A percentile compares a stretch with the other conserved stretches of the same genome.
phyloP scores from a whole-genome alignment of 2,888 invertebrate genomes.

The Ariolimax columbianus region DNA sequence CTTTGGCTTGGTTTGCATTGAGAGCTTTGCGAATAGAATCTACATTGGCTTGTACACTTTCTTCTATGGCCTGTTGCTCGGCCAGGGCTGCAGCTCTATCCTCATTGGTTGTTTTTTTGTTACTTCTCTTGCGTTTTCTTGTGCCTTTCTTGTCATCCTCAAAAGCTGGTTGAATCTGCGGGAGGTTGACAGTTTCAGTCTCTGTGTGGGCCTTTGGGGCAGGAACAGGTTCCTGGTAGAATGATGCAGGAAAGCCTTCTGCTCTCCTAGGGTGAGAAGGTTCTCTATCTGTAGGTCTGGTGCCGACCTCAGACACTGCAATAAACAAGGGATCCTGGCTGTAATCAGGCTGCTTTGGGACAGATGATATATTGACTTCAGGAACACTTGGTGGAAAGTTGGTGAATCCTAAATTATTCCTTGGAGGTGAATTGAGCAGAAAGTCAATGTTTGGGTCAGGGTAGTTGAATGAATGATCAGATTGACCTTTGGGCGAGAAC shows the following conservation, averaged over 20 bases:
- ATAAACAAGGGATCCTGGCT: conserved; percentile 39
- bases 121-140: conserved; percentile 41
- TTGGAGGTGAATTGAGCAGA: conserved; percentile 49
- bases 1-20: conserved; percentile 43
- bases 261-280: conserved; percentile 7
- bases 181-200: background rate
- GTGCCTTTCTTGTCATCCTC: conserved; percentile 48
- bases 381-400: conserved; percentile 1
- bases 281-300: conserved; percentile 18
- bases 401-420: background rate
- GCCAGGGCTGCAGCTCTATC: conserved; percentile 40
- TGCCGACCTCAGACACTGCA: conserved; percentile 21
- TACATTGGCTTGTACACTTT: conserved; percentile 47
- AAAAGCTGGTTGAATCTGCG: conserved; percentile 18
- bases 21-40: conserved; percentile 47
- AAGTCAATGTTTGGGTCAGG: conserved; percentile 41
- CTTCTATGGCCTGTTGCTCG: conserved; percentile 43
- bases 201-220: conserved; percentile 28
- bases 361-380: conserved; percentile 16
- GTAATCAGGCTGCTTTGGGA: conserved; percentile 16
- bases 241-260: conserved; percentile 47
- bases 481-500: conserved; percentile 40
- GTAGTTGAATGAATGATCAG: conserved; percentile 16
- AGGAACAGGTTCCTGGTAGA: conserved; percentile 49
- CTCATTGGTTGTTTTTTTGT: conserved; percentile 38